Conservation (phyloP, 2,797 vertebrate species). For the Ceyx erithaca region DNA sequence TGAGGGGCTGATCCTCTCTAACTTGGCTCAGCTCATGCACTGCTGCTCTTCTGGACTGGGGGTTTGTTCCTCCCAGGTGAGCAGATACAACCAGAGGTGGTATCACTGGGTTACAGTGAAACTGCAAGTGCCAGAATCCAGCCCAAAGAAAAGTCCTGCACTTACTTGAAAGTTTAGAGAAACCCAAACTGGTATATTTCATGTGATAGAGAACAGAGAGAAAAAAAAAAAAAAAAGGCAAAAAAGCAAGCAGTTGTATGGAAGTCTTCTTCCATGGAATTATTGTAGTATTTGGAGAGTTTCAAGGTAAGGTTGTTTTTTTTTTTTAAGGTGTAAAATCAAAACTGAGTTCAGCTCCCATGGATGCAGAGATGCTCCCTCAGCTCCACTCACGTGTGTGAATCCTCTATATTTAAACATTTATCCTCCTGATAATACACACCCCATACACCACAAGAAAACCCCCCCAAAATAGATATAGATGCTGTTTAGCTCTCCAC, state of each 20-base stretch:
- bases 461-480: not conserved
- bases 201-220: fast-evolving
- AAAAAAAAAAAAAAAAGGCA: not conserved
- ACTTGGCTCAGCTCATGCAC: not conserved
- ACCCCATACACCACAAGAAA: not conserved
- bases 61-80: not conserved
- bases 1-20: not conserved
- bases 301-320: not conserved
- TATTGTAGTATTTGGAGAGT: not conserved
- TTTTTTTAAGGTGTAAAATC: not conserved
- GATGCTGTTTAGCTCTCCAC: not conserved
- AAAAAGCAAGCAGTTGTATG: not conserved
- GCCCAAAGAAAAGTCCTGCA: not conserved
- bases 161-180: not conserved
- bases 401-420: not conserved
- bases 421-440: not conserved
- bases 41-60: too few species aligned
- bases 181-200: not conserved
- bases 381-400: fast-evolving
- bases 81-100: not conserved
- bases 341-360: not conserved
- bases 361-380: not conserved
- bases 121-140: not conserved
- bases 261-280: not conserved
- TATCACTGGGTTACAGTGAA: not conserved